Percentiles rank a stretch among this genome's conserved stretches.
Conservation (phyloP, 2,888 invertebrate species). For the Cryptus armator region DNA sequence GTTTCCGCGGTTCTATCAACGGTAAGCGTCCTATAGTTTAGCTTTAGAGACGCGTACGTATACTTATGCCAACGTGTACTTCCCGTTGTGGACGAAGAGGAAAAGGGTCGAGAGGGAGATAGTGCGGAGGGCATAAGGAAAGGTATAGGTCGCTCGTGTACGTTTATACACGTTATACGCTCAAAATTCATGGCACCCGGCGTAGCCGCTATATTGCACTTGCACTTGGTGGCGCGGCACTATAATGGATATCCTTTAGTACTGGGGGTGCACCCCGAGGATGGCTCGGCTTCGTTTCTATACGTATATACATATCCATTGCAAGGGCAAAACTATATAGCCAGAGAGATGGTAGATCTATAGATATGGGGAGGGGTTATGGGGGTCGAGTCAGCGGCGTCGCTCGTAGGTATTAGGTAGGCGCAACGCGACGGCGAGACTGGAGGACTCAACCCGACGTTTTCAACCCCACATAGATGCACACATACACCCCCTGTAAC, state of each 20-base stretch:
- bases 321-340: conserved; percentile 14
- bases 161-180: conserved; percentile 71
- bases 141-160: conserved; percentile 41
- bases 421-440: conserved; percentile 56
- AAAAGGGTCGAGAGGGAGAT: conserved; percentile 38
- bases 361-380: conserved; percentile 74
- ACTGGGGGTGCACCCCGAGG: conserved; percentile 63
- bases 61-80: conserved; percentile 43
- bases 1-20: conserved; percentile 11
- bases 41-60: conserved; percentile 35
- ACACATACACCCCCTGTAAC: not conserved
- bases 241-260: conserved; percentile 81
- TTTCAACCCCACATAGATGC: not conserved
- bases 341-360: conserved; percentile 62
- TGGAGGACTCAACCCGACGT: conserved; percentile 3
- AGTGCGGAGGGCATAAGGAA: conserved; percentile 8
- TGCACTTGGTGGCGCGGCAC: conserved; percentile 76
- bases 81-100: conserved; percentile 10
- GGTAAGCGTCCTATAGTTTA: conserved; percentile 33
- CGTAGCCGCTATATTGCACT: conserved; percentile 78
- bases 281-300: conserved; percentile 22
- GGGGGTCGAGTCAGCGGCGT: conserved; percentile 71
- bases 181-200: conserved; percentile 80
- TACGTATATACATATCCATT: not conserved
- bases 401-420: conserved; percentile 69